phyloP scores from a whole-genome alignment of 2,113 vertebrate genomes.

The Eurypyga helias region DNA sequence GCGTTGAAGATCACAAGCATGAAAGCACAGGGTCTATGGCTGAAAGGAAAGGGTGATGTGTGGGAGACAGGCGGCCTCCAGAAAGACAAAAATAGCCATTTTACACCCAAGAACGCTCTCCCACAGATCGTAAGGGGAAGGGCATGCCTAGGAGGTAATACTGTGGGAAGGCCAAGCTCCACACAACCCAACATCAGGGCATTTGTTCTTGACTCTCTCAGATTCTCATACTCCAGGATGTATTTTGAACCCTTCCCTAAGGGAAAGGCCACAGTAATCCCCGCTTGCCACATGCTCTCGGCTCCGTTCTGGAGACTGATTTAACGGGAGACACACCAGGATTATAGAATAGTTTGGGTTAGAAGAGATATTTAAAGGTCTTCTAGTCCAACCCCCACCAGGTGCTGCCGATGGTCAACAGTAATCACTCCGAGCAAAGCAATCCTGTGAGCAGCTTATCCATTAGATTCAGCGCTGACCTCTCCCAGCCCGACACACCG shows the following conservation, averaged over 20 bases:
- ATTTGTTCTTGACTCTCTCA: neutral
- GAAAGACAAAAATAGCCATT: neutral
- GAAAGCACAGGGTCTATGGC: neutral
- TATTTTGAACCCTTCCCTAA: neutral
- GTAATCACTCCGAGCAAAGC: neutral
- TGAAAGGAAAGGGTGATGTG: neutral
- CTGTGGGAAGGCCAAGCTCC: neutral
- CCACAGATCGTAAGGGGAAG: neutral
- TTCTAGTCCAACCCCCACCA: neutral
- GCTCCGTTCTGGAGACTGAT: neutral
- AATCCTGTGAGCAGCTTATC: neutral
- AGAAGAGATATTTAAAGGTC: neutral
- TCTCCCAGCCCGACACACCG: fast-evolving
- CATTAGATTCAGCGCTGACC: neutral
- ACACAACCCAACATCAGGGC: fast-evolving
- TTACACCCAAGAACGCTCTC: neutral
- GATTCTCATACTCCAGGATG: neutral
- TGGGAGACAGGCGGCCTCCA: neutral
- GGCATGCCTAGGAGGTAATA: neutral
- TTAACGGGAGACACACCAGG: neutral
- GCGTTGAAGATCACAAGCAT: neutral
- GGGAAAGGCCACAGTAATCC: neutral
- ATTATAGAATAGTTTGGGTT: neutral
- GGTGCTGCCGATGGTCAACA: neutral
- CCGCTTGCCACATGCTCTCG: neutral